Evolutionary conservation across 2,113 vertebrate genomes (phyloP).

Genomic region (Cebidichthys violaceus): DNA sequence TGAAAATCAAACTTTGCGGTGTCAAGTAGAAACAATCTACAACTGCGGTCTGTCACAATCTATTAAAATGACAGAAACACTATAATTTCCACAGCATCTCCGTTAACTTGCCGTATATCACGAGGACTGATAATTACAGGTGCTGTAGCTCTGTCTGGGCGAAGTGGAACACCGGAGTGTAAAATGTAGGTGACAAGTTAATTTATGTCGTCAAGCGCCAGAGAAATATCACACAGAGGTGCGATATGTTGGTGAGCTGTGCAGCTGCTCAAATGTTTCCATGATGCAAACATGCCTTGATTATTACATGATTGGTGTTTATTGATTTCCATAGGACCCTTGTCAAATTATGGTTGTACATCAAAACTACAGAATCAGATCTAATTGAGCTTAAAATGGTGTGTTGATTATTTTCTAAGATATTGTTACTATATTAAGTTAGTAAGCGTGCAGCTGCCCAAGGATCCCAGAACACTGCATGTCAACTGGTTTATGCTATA

Average conservation of each 20-base stretch:
- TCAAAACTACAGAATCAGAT: not conserved
- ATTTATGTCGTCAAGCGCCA: slow-evolving; percentile 24
- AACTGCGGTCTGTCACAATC: not conserved
- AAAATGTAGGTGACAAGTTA: slow-evolving; percentile 18
- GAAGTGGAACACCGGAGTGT: not conserved
- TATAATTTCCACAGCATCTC: slow-evolving; percentile 14
- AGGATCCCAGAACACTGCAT: not conserved
- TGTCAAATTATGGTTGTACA: not conserved
- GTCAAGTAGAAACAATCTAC: not conserved
- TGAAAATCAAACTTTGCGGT: not conserved
- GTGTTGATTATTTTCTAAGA: slow-evolving; percentile 1
- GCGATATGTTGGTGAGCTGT: not conserved
- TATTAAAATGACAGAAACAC: not conserved
- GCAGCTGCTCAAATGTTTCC: not conserved
- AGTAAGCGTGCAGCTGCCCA: slow-evolving; percentile 2
- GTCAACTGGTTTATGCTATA: not conserved
- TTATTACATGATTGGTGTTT: slow-evolving; percentile 7
- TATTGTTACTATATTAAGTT: slow-evolving; percentile 7
- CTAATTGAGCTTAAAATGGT: slow-evolving; percentile 24
- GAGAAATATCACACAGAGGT: not conserved
- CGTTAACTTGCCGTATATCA: not conserved
- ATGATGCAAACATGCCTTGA: slow-evolving; percentile 1
- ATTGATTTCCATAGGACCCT: slow-evolving; percentile 8
- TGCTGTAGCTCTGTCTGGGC: not conserved
- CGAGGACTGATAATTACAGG: slow-evolving; percentile 1